Conservation (phyloP, 1,140 invertebrate species). For the Anoplolepis gracilipes region DNA sequence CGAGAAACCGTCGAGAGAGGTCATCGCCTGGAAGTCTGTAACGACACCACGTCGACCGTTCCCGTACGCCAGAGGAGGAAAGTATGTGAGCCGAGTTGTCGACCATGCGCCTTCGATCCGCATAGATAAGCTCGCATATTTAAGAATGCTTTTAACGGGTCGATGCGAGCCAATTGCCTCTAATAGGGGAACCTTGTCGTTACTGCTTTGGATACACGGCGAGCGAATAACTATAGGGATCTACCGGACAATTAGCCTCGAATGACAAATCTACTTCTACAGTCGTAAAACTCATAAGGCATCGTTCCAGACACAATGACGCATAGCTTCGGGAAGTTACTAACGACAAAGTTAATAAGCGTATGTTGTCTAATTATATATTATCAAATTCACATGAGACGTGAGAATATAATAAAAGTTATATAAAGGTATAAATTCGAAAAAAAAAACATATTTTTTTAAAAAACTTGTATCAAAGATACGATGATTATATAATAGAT, state of each 20-base stretch:
- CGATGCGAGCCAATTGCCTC: constrained; percentile 63
- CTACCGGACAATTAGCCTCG: constrained; percentile 67
- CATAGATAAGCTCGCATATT: constrained; percentile 79
- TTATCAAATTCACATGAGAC: not conserved
- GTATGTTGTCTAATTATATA: not conserved
- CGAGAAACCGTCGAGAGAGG: not conserved
- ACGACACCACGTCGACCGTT: constrained; percentile 30
- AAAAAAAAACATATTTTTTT: not conserved
- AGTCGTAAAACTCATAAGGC: constrained; percentile 13
- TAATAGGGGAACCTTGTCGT: constrained; percentile 80
- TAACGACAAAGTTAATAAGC: not conserved
- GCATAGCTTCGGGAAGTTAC: not conserved
- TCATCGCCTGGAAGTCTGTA: constrained; percentile 30
- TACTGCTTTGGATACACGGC: constrained; percentile 25
- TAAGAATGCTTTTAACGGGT: constrained; percentile 82
- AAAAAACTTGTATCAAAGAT: too few species aligned
- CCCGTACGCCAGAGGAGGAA: not conserved
- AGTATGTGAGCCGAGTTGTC: constrained; percentile 61
- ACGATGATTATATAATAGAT: too few species aligned
- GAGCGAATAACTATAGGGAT: constrained; percentile 5
- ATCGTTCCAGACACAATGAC: not conserved
- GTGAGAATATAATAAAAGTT: not conserved
- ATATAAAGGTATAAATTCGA: too few species aligned
- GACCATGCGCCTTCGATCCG: constrained; percentile 73
- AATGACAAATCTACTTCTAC: constrained; percentile 55